phyloP scores from a whole-genome alignment of 2,797 vertebrate species.

The Phylloscopus collybita region DNA sequence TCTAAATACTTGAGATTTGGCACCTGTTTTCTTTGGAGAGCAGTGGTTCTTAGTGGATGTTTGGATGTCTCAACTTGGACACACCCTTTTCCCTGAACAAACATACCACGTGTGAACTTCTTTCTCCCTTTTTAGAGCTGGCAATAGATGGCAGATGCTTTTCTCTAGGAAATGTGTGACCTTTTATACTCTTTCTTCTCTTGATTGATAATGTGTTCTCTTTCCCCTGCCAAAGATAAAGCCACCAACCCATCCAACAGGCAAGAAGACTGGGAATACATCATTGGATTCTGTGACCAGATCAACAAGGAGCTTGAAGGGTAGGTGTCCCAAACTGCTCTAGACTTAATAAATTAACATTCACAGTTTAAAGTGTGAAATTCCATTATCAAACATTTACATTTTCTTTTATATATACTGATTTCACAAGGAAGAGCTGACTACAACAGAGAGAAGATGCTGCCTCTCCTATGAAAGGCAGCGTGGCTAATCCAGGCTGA shows the following conservation, averaged over 20 bases:
- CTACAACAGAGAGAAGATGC: not conserved
- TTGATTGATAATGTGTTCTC: not conserved
- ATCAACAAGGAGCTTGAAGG: constrained; percentile 96
- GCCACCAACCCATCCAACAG: constrained; percentile 93
- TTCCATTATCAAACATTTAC: not conserved
- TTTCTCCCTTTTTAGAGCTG: not conserved
- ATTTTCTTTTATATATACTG: not conserved
- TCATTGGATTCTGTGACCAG: constrained; percentile 96
- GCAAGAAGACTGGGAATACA: constrained; percentile 95
- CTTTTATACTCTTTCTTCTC: not conserved
- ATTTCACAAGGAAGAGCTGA: not conserved
- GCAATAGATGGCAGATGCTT: not conserved
- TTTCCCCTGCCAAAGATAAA: constrained; percentile 84
- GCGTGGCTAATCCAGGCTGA: not conserved
- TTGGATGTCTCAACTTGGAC: not conserved
- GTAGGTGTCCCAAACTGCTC: constrained; percentile 71
- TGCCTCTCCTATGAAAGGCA: not conserved
- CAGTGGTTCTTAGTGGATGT: not conserved
- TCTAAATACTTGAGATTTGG: not conserved
- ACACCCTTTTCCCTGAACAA: not conserved
- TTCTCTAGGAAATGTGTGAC: not conserved
- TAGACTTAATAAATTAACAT: not conserved
- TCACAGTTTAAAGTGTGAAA: not conserved
- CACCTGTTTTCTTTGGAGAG: not conserved
- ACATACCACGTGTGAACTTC: not conserved